Conservation (phyloP, 2,888 invertebrate species). For the Rhopalosiphum nymphaeae region DNA sequence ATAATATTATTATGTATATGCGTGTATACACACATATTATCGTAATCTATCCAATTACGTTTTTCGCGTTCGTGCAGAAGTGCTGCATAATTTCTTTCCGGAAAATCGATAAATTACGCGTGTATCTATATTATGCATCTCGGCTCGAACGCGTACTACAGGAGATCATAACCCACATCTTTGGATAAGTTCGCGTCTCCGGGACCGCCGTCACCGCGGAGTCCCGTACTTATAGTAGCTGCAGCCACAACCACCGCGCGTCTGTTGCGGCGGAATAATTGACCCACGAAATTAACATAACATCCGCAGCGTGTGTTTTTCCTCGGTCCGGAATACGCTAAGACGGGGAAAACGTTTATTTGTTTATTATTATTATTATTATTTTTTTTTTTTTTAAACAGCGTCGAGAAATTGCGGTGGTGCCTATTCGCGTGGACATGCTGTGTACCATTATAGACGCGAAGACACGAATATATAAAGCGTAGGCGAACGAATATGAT, state of each 20-base stretch:
- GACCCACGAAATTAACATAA: conserved; percentile 16
- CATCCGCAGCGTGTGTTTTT: not conserved
- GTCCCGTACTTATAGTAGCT: not conserved
- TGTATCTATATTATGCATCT: conserved; percentile 57
- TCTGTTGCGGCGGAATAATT: not conserved
- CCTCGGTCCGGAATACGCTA: not conserved
- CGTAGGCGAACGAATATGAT: conserved; percentile 14
- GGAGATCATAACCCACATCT: conserved; percentile 45
- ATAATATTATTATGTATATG: not conserved
- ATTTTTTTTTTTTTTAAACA: not conserved
- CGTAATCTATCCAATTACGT: conserved; percentile 46
- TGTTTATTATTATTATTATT: not conserved
- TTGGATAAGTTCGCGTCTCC: not conserved
- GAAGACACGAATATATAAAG: not conserved
- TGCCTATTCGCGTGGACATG: not conserved
- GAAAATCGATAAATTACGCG: conserved; percentile 49
- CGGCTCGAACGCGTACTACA: not conserved
- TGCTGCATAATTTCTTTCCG: conserved; percentile 45
- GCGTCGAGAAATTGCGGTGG: not conserved
- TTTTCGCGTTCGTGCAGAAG: conserved; percentile 44
- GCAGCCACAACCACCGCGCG: not conserved
- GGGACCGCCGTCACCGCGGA: not conserved
- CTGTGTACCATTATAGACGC: not conserved
- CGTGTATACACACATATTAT: not conserved
- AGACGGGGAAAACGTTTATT: conserved; percentile 14